phyloP scores from a whole-genome alignment of 2,113 vertebrate species.

The Lepus americanus region DNA sequence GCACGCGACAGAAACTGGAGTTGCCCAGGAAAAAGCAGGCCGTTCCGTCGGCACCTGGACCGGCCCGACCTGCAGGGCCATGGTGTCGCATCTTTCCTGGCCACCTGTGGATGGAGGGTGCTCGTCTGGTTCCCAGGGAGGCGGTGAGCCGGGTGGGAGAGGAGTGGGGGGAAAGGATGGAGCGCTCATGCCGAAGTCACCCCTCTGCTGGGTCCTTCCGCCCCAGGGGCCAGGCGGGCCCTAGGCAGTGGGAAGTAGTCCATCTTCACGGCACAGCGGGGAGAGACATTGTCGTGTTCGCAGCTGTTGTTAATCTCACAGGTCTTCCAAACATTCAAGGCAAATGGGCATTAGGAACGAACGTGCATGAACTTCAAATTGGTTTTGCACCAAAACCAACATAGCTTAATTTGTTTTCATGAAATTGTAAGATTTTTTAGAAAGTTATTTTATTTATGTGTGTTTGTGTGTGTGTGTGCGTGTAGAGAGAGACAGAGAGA shows the following conservation, averaged over 20 bases:
- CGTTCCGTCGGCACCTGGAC: neutral
- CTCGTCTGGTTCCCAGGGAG: neutral
- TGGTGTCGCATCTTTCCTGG: neutral
- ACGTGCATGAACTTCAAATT: no score
- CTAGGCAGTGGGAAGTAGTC: neutral
- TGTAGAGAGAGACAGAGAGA: no score
- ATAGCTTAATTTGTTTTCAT: no score
- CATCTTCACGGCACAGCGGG: neutral
- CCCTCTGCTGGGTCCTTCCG: neutral
- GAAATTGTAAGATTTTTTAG: no score
- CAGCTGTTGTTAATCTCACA: neutral
- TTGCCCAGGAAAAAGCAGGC: neutral
- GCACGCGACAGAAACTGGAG: accelerated
- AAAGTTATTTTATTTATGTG: no score
- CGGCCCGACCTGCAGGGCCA: neutral
- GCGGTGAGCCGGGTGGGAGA: neutral
- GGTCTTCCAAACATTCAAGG: no score
- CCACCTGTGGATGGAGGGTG: neutral
- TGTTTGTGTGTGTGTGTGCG: no score
- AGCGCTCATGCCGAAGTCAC: neutral
- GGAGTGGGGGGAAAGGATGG: neutral
- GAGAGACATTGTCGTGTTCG: neutral
- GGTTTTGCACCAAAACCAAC: no score
- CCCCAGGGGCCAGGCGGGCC: neutral
- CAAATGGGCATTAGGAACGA: no score